Evolutionary conservation across 2,797 vertebrate species (phyloP).

Genomic region (Spheniscus humboldti): DNA sequence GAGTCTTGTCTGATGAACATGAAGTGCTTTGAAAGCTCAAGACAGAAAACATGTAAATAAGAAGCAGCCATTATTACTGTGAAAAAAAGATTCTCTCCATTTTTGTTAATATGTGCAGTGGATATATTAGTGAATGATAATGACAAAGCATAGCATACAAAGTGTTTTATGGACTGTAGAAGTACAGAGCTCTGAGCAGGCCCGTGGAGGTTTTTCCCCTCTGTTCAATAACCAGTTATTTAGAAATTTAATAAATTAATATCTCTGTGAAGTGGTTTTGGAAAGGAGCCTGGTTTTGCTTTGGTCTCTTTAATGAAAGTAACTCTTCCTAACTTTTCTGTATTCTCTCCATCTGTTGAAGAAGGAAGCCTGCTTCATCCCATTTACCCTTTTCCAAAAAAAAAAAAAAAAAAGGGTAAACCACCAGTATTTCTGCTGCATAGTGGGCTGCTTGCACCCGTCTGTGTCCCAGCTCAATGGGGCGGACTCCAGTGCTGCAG

Average conservation of each 20-base stretch:
- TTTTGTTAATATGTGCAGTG: background rate
- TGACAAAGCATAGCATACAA: background rate
- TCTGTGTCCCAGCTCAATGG: background rate
- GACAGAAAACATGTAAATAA: background rate
- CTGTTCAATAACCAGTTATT: background rate
- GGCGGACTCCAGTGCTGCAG: background rate
- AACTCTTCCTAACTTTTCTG: background rate
- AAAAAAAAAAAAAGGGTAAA: background rate
- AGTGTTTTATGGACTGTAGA: background rate
- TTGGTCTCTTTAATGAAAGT: background rate
- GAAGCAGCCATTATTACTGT: background rate
- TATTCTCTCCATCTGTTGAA: background rate
- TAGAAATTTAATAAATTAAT: background rate
- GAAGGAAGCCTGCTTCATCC: background rate
- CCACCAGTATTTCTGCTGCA: background rate
- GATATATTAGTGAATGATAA: background rate
- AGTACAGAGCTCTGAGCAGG: background rate
- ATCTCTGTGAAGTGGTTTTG: constrained; percentile 46
- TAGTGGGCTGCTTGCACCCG: background rate
- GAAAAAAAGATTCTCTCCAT: rapidly evolving
- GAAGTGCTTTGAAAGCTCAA: too few species aligned
- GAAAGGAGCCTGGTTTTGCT: constrained; percentile 12
- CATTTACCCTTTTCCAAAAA: background rate
- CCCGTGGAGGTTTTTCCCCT: background rate
- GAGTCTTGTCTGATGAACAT: background rate